These are phyloP conservation scores for Andrena fulva DNA, from an alignment of 2,888 invertebrate species.

Conservation along the genomic window DNA sequence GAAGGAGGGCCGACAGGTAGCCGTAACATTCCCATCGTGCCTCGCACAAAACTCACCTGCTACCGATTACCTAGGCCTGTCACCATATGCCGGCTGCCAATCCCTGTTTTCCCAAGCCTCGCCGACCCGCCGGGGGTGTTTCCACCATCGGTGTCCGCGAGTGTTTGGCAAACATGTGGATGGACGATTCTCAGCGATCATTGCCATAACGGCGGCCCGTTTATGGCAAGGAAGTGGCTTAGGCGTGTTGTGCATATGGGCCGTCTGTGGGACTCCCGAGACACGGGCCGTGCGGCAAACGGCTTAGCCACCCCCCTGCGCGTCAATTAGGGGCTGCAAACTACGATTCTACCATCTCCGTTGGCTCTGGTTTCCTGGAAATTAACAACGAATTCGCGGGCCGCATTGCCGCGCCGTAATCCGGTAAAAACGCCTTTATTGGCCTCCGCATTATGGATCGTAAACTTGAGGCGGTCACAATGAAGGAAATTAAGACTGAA, in stretches of 20 bases:
- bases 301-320: neutral
- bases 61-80: conserved; percentile 74
- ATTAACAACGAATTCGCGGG: neutral
- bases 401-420: neutral
- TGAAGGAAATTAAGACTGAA: conserved; percentile 8
- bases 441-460: neutral
- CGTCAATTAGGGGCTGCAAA: neutral
- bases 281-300: neutral
- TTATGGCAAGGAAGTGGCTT: conserved; percentile 19
- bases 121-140: conserved; percentile 22
- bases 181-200: conserved; percentile 37
- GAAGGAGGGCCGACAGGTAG: conserved; percentile 70
- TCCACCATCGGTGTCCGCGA: conserved; percentile 26
- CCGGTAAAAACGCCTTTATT: conserved; percentile 19
- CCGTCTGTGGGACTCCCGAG: neutral
- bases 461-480: neutral
- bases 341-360: neutral
- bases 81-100: conserved; percentile 74
- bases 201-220: conserved; percentile 30
- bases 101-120: conserved; percentile 69
- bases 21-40: conserved; percentile 79
- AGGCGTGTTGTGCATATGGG: conserved; percentile 35
- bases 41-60: conserved; percentile 80
- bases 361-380: neutral
- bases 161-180: conserved; percentile 58